Base-by-base conservation (phyloP, 1,140 invertebrate species). In the Helicoverpa zea region DNA sequence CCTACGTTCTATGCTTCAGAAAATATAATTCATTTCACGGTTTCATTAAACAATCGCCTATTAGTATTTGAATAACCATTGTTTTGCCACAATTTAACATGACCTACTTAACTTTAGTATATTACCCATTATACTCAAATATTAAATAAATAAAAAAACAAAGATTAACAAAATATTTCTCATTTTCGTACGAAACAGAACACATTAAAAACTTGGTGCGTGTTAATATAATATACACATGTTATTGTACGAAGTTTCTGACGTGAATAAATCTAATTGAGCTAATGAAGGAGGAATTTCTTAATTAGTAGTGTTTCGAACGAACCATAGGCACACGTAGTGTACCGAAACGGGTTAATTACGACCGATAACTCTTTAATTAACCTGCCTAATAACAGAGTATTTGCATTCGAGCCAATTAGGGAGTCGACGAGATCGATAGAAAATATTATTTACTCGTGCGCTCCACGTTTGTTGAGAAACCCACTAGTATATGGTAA, bases 341-440 rank as follows among this genome's bases (percentile, higher is more conserved):
- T 90, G 87, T 90, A 92, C 92, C 91, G 91, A 93, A 93, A 91
- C 93, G 90, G 90, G 89, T 90, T 92, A 92, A 94, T 92, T 94
- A 91, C 91, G 70, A 87, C 86, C 92, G 90, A 94, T 93, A 94
- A 94, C 91, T 94, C 93, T 94, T 94, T 94, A 93, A 94, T 94
- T 94, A 94, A 93, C 93, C 91, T 92, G 90, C 90, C 91, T 94
- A 94, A 94, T 94, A 94, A 94, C 92, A 94, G 89, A 90, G 90
- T 90, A 90, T 94, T 94, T 92, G 92, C 92, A 92, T 93, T 90
- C 87, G 83, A 90, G 86, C 89, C 91, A 93, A 93, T 93, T 93
- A 94, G 90, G 82, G 83, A 87, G 83, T 84, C 84, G 87, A 86
- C 84, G 80, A 87, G 89, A 92, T 90, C 85, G 87, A 91, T 92